Conservation (phyloP, 2,113 vertebrate species). For the Siniperca chuatsi region DNA sequence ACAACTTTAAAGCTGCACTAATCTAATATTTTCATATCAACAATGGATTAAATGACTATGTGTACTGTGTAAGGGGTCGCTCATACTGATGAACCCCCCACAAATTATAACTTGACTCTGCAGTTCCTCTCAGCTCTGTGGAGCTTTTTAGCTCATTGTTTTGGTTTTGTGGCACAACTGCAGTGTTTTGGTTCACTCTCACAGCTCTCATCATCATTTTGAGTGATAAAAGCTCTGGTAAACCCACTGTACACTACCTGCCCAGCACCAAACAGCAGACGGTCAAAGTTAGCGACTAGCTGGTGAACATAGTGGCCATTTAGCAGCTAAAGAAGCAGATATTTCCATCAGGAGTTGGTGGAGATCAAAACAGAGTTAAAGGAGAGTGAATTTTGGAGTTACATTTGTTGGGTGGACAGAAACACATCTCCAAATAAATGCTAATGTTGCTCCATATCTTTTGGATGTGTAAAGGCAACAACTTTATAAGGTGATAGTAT, state of each 20-base stretch:
- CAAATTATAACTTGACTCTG: not conserved
- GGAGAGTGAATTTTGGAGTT: not conserved
- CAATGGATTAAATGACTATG: not conserved
- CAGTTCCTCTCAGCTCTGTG: not conserved
- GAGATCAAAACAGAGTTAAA: not conserved
- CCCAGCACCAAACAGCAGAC: not conserved
- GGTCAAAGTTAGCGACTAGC: not conserved
- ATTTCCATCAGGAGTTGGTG: not conserved
- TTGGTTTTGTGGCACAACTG: not conserved
- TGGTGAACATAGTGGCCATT: not conserved
- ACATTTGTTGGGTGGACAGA: not conserved
- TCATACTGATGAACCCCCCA: not conserved
- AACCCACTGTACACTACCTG: not conserved
- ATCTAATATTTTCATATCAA: not conserved
- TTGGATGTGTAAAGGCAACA: not conserved
- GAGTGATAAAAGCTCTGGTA: not conserved
- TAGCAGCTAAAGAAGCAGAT: too few relatives aligned
- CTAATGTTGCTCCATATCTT: not conserved
- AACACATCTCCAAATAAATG: not conserved
- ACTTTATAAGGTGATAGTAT: not conserved
- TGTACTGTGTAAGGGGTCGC: not conserved
- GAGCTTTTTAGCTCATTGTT: not conserved
- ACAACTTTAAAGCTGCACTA: not conserved
- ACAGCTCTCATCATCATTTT: not conserved
- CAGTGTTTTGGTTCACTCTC: not conserved